Evolutionary conservation across 2,797 vertebrate species (phyloP).

Genomic region (Molossus alvarezi): DNA sequence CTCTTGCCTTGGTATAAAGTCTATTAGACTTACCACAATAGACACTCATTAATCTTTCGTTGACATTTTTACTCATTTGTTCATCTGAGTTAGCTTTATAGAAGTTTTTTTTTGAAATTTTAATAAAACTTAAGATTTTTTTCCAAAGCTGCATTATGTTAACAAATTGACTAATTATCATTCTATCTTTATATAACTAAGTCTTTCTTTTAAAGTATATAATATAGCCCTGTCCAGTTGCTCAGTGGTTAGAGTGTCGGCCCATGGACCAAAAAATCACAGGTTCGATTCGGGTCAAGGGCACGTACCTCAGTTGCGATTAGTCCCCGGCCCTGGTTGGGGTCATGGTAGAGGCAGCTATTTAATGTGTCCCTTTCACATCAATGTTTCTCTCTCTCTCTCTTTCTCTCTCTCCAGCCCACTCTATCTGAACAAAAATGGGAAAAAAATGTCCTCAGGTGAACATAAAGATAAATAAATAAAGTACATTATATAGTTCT

Average conservation of each 20-base stretch:
- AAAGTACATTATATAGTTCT: neutral
- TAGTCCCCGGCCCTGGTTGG: no score
- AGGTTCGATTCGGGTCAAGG: no score
- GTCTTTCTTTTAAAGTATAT: neutral
- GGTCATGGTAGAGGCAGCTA: no score
- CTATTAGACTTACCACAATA: neutral
- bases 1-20: neutral
- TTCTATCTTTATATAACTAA: neutral
- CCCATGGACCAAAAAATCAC: no score
- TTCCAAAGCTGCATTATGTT: neutral
- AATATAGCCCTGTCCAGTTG: neutral
- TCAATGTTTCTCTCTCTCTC: no score
- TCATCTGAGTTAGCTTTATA: neutral
- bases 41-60: neutral
- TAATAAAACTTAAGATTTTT: neutral
- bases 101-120: neutral
- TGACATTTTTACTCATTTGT: conserved; percentile 37
- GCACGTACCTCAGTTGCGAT: no score
- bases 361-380: no score
- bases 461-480: neutral
- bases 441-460: no score
- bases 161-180: neutral
- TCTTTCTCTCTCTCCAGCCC: no score
- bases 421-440: no score
- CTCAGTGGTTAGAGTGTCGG: no score